Conservation (phyloP, 2,888 invertebrate genomes). For the Lasioglossum pauxillum region DNA sequence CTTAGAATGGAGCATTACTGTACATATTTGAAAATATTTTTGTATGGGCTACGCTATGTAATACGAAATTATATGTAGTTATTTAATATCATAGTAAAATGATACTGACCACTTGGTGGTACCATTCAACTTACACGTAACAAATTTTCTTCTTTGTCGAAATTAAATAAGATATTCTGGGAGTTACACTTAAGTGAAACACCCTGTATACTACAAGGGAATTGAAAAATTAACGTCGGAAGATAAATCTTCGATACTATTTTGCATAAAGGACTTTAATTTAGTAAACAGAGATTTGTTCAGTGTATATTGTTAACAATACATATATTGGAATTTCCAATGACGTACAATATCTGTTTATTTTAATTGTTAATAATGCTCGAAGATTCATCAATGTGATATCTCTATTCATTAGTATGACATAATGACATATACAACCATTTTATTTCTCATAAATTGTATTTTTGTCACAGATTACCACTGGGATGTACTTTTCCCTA, state of each 20-base stretch:
- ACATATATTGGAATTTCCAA: background rate
- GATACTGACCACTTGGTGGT: too few relatives aligned
- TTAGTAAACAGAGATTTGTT: background rate
- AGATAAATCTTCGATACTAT: background rate
- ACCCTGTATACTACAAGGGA: background rate
- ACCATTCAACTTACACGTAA: too few relatives aligned
- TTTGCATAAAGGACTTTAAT: background rate
- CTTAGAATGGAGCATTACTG: too few relatives aligned
- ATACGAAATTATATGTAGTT: too few relatives aligned
- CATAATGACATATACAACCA: background rate
- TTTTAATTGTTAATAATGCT: background rate
- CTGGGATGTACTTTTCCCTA: background rate
- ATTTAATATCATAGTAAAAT: too few relatives aligned
- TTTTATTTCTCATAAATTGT: background rate
- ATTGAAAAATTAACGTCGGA: background rate
- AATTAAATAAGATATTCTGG: too few relatives aligned
- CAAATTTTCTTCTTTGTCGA: too few relatives aligned
- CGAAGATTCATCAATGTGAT: background rate
- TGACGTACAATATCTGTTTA: background rate
- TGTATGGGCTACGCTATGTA: too few relatives aligned
- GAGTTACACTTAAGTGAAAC: too few relatives aligned
- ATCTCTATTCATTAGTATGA: background rate
- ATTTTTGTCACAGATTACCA: conserved; percentile 19
- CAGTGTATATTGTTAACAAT: background rate
- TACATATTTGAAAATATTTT: too few relatives aligned